These are phyloP conservation scores for Varanus salvator DNA, from an alignment of 2,113 vertebrate genomes.

Conservation along the genomic window DNA sequence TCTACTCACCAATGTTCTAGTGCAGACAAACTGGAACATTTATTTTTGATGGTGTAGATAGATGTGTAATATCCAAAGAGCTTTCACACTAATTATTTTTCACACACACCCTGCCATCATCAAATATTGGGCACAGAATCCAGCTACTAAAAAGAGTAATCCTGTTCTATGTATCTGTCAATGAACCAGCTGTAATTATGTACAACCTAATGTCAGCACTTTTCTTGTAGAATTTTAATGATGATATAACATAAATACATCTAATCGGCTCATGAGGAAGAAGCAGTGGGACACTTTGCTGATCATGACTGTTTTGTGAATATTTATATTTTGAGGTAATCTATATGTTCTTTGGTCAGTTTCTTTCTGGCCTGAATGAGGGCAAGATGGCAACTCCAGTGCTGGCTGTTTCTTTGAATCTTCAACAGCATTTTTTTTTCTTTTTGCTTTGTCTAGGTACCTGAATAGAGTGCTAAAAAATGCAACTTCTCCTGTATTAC, in stretches of 20 bases:
- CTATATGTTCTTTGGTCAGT: constrained; percentile 70
- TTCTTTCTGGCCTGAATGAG: constrained; percentile 75
- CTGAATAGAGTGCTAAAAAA: constrained; percentile 83
- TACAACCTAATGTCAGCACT: not conserved
- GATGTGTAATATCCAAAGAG: not conserved
- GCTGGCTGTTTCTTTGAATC: constrained; percentile 78
- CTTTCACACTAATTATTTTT: not conserved
- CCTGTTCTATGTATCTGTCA: constrained; percentile 36
- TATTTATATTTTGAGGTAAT: constrained; percentile 56
- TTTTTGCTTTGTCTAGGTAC: constrained; percentile 90
- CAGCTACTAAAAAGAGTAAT: constrained; percentile 4
- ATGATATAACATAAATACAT: constrained; percentile 10
- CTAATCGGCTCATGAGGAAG: constrained; percentile 8
- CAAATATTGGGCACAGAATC: not conserved
- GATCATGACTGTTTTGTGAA: not conserved
- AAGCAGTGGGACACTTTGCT: constrained; percentile 8
- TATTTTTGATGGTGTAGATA: not conserved
- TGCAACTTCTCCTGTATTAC: constrained; percentile 88
- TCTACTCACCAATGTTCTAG: too few species aligned
- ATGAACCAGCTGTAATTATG: constrained; percentile 25
- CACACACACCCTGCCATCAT: not conserved
- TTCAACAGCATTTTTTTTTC: constrained; percentile 63
- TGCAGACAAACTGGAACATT: not conserved
- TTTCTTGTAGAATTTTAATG: constrained; percentile 7
- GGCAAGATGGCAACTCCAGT: constrained; percentile 79